Base-by-base conservation (phyloP, 2,797 vertebrate species). In the Thunnus albacares region DNA sequence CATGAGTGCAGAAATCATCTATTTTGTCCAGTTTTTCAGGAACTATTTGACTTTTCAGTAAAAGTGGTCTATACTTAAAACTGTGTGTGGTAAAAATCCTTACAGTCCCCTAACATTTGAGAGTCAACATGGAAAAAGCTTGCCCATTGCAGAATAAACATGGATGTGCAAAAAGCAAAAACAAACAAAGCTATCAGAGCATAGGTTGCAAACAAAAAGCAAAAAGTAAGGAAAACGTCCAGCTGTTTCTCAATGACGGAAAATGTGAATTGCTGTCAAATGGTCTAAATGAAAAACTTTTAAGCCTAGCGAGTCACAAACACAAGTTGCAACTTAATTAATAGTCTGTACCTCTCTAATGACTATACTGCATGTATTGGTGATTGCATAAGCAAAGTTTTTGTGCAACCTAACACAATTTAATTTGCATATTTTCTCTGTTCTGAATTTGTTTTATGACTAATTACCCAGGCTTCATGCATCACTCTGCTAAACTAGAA, bases 401-500 rank as follows among this genome's bases (percentile, higher is more conserved):
- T 49, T 49, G 17, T 49, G 45, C 45, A 49, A 49, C 45, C 45
- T 18, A 49, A 49, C 45, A 18, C 5, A 45, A 45, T 49, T 49
- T 15, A 49, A 49, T 49, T 15, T 18, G 5, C 14, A 15, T 1
- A 49, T 49, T 65, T 65, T 41, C 5, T 47, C 5, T 61, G 13
- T 53, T 72, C 5, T 22, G 30, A 49, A 12, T 41, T 69, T 58
- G 33, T 28, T 66, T 62, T 13, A 18, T 12, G 14, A 17, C 58
- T 41, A 24, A 68, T 63, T 45, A n/a, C 35, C 13, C 35, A 5
- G 56, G 49, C 33, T 41, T 51, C 20, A 59, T 66, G 35, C 47
- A 47, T 22, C 33, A 14, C 17, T 59, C 14, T 58, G 75, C 38
- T 65, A 55, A 62, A 53, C 24, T 20, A 38, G 61, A 67, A 33